These are phyloP conservation scores for Sthenelais limicola DNA, from an alignment of 2,888 invertebrate genomes.

Conservation along the genomic window DNA sequence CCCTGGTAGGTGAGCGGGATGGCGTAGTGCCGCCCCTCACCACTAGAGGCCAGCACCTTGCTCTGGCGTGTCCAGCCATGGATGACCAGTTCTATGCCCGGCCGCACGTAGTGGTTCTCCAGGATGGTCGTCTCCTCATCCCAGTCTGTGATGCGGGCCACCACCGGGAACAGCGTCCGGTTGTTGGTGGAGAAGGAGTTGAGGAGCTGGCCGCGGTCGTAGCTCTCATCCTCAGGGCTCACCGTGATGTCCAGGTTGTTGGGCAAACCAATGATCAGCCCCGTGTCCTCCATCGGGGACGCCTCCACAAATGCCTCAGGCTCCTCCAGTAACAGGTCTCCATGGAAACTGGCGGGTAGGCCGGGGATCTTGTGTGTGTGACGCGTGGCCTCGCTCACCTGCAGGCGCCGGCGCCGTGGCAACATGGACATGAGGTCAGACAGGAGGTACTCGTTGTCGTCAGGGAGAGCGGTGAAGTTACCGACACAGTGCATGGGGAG, in stretches of 20 bases:
- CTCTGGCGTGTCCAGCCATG: constrained; percentile 55
- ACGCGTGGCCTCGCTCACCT: constrained; percentile 21
- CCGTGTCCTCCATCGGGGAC: constrained; percentile 41
- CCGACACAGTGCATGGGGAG: constrained; percentile 47
- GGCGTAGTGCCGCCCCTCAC: constrained; percentile 41
- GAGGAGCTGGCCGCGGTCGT: constrained; percentile 46
- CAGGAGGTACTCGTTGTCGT: constrained; percentile 48
- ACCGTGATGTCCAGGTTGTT: constrained; percentile 43
- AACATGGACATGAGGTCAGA: constrained; percentile 48
- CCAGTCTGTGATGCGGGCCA: constrained; percentile 50
- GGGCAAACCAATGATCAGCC: constrained; percentile 49
- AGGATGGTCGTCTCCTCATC: constrained; percentile 53
- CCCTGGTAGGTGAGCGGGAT: constrained; percentile 55
- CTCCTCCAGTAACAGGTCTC: constrained; percentile 46
- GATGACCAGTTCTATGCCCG: constrained; percentile 51
- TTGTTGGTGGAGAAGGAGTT: constrained; percentile 49
- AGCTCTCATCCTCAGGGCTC: constrained; percentile 39
- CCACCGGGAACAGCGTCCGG: constrained; percentile 49
- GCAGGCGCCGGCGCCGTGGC: constrained; percentile 45
- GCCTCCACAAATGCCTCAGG: constrained; percentile 49
- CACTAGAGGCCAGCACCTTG: constrained; percentile 49
- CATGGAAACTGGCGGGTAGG: constrained; percentile 46
- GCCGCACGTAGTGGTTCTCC: constrained; percentile 51
- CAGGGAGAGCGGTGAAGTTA: constrained; percentile 48
- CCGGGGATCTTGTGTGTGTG: constrained; percentile 45